Evolutionary conservation across 2,888 invertebrate species (phyloP), one percentile per base, ranked within the genome.

Genomic region (Drosophila limbata): DNA sequence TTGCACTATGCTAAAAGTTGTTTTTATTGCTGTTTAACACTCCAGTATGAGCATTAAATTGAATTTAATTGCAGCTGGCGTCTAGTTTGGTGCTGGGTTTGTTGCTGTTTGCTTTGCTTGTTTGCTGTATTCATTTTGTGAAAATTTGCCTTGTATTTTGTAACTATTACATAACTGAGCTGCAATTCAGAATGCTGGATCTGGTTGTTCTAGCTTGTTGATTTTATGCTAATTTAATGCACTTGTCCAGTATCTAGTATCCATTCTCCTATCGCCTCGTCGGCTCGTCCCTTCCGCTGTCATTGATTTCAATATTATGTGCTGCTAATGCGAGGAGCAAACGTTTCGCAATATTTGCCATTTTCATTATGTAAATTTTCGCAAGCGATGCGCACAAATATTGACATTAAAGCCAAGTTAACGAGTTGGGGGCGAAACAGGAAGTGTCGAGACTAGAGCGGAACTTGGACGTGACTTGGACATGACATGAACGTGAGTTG

Each of bases 211-310:
- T 35, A 11, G 61, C 45, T 67, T 82, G 83, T 82, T 88, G 77
- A 69, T 84, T 79, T 89, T 87, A 84, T 88, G 84, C 89, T 84
- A 87, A 84, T 89, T 84, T 76, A 81, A 89, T 89, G 84, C 81
- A 88, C 78, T 88, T 52, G 37, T 52, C 63, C 56, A 62, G 50
- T 21, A 33, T 8, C 15, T 39, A 15, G 11, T 10, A 37, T 31
- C 33, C 21, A 21, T 15, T 19, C 33, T 17, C 11, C 42, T 6
- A 55, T 28, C 55, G 8, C 13, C 4, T 9, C 37, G 42, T 8
- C 37, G 42, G 3, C 25, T 21, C 40, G 4, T 4, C 10, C 21
- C 40, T 13, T 11, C 13, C 28, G 17, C 19, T 17, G 42, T 28
- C 56, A 83, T 69, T 66, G 85, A 84, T 86, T 73, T 62, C 84